These are phyloP conservation scores for Zygothrica quintamaculata DNA, from an alignment of 2,888 invertebrate species.

Conservation along the genomic window DNA sequence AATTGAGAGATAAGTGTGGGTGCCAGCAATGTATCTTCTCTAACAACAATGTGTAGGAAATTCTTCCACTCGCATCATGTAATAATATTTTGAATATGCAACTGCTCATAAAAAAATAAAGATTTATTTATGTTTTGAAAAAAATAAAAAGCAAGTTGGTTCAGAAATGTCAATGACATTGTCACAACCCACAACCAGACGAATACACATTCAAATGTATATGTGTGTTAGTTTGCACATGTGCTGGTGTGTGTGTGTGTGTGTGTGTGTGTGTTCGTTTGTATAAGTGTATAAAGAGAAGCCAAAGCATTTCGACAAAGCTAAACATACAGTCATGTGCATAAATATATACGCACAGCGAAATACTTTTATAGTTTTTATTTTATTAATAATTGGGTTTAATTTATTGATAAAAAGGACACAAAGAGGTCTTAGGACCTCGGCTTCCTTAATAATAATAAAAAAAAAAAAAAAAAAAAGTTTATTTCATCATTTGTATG, in stretches of 20 bases:
- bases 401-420: too few relatives aligned
- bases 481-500: too few relatives aligned
- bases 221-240: background rate
- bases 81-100: background rate
- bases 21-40: constrained; percentile 13
- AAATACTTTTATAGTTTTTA: background rate
- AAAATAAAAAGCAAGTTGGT: constrained; percentile 30
- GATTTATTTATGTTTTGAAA: constrained; percentile 7
- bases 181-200: constrained; percentile 35
- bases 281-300: constrained; percentile 9
- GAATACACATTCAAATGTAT: constrained; percentile 3
- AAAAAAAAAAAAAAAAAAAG: too few relatives aligned
- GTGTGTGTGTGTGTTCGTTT: background rate
- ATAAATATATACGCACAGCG: constrained; percentile 7
- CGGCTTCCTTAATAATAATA: too few relatives aligned
- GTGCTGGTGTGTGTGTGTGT: constrained; percentile 2
- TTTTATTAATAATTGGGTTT: too few relatives aligned
- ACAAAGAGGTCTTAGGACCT: too few relatives aligned
- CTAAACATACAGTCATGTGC: constrained; percentile 22
- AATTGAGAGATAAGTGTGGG: constrained; percentile 3
- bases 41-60: constrained; percentile 8
- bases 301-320: constrained; percentile 14
- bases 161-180: constrained; percentile 52
- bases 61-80: too few relatives aligned
- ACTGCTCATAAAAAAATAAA: background rate